Percentiles rank a stretch among this genome's conserved stretches.
phyloP scores from a whole-genome alignment of 2,113 vertebrate species.

The Pachypanchax playfairii region DNA sequence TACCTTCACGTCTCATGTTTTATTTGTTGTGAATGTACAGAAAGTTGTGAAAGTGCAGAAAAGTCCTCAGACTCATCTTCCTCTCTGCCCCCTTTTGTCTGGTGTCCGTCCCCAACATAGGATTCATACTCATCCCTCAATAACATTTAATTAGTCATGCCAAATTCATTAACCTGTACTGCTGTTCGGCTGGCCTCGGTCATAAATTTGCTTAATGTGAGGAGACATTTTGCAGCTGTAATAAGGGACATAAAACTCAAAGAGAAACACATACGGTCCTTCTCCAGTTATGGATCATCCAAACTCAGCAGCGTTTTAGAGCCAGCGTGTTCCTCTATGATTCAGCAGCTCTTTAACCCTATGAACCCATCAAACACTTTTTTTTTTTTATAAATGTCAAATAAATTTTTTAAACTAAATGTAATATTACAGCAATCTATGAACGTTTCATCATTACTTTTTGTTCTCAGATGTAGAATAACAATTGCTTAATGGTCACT shows the following conservation, averaged over 20 bases:
- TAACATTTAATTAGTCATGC: slow-evolving; percentile 98
- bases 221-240: slow-evolving; percentile 80
- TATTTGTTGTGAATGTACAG: slow-evolving; percentile 30
- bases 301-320: slow-evolving; percentile 64
- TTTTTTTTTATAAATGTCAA: slow-evolving; percentile 7
- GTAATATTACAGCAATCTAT: slow-evolving; percentile 28
- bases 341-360: slow-evolving; percentile 39
- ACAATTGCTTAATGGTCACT: too few species aligned
- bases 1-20: slow-evolving; percentile 32
- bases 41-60: slow-evolving; percentile 35
- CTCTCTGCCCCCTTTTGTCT: slow-evolving; percentile 27
- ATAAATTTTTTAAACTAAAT: slow-evolving; percentile 35
- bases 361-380: slow-evolving; percentile 19
- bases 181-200: slow-evolving; percentile 75
- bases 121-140: slow-evolving; percentile 97
- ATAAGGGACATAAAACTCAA: slow-evolving; percentile 82
- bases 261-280: slow-evolving; percentile 72
- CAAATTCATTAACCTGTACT: slow-evolving; percentile 95
- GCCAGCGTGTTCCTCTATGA: slow-evolving; percentile 29
- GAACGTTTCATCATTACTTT: slow-evolving; percentile 13
- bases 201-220: slow-evolving; percentile 85
- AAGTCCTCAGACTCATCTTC: slow-evolving; percentile 54
- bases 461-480: too few species aligned
- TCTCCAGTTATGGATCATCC: slow-evolving; percentile 72
- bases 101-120: slow-evolving; percentile 78